Evolutionary conservation across 1,140 invertebrate species (phyloP), one percentile per base, ranked within the genome.

Genomic region (Caenorhabditis briggsae): DNA sequence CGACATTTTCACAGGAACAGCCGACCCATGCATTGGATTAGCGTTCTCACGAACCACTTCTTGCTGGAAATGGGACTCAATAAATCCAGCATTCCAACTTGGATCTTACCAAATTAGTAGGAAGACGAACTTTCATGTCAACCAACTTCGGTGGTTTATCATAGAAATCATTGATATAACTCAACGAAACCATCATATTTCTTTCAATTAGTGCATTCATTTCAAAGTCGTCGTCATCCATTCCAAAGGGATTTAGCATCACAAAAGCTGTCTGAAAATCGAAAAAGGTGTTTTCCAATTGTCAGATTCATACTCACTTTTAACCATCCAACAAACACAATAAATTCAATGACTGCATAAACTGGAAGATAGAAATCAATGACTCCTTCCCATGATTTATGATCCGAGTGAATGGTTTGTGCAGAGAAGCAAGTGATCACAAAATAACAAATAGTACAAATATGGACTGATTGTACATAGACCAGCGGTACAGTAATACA

Each of bases 211-310:
- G 33, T 11, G 61, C 53, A 82, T 89, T 65, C 46, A 89, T 83
- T 41, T 89, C 89, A 43, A 89, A 89, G 56, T 89, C 89, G 50
- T 89, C 89, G 65, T 89, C 89, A 83, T 89, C 89, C 65, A 74
- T 82, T 41, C 89, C 89, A 56, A 89, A 89, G 14, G 89, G 89
- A 59, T 89, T 89, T 16, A 89, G 46, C 78, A 89, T 88, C n/a
- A 82, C 82, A n/a, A 89, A 46, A 18, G 89, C 89, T 18, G 70
- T 61, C 33, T 33, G 33, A 33, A 33, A 33, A 33, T 33, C 33
- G 33, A 33, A 33, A 33, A 33, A 33, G 3, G 3, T 1, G 33
- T 33, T 33, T 33, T 33, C 33, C 33, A 33, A 33, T 33, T 33
- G 1, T 33, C 33, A 33, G 33, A 33, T 33, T 33, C 1, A 33